Evolutionary conservation across 1,140 invertebrate genomes (phyloP), one percentile per base, ranked within the genome.

Genomic region (Solen grandis): DNA sequence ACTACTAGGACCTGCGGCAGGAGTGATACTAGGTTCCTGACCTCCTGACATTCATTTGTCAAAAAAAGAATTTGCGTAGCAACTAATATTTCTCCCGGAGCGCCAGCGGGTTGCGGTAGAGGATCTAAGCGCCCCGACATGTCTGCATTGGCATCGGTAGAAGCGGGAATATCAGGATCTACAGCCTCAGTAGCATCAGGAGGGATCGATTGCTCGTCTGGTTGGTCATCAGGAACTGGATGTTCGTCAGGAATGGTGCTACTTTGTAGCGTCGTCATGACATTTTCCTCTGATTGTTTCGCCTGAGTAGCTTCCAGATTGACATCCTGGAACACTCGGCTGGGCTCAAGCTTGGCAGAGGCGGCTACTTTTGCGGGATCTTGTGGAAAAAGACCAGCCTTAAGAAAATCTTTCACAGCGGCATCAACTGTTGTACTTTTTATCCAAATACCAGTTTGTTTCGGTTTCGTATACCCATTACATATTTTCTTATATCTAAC

Each of bases 361-460:
- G 54, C 57, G 2, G 35, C 13, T 13, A 70, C 68, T 1, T 55
- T 33, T 16, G 3, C 16, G n/a, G 2, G 5, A n/a, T 70, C 52
- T 38, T 55, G 35, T 22, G 57, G 72, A 33, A 62, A 74, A 8
- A 62, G 55, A 13, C 72, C 72, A 29, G 72, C 59, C 35, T 74
- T n/a, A n/a, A 29, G n/a, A 33, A 74, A 62, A 29, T 29, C 72
- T 31, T 62, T 62, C n/a, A 74, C 10, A 13, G 33, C 72, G 22
- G 22, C 55, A 22, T 74, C 72, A 5, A 63, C n/a, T 10, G 72
- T 74, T 33, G 73, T 75, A 22, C 59, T 75, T 31, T 35, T 46
- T 19, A 63, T 50, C 60, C 60, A 75, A n/a, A n/a, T n/a, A n/a
- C n/a, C n/a, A n/a, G n/a, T n/a, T n/a, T n/a, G n/a, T n/a, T n/a